These are phyloP conservation scores for Dysmachus trigonus DNA, from an alignment of 2,888 invertebrate species.

Conservation along the genomic window DNA sequence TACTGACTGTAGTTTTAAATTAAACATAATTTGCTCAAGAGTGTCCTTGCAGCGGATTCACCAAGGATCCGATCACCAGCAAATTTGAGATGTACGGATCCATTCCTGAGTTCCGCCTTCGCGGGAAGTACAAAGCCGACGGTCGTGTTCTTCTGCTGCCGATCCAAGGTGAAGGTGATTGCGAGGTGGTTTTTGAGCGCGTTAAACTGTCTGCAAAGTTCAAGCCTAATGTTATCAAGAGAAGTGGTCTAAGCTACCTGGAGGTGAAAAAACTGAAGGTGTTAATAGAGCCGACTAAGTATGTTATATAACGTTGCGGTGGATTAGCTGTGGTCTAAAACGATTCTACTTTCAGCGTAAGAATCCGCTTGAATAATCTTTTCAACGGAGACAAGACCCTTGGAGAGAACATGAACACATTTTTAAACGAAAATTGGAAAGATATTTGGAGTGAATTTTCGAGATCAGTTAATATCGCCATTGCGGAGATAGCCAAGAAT, in stretches of 20 bases:
- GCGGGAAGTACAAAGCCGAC: constrained; percentile 58
- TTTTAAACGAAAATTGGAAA: constrained; percentile 57
- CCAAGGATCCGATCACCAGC: constrained; percentile 52
- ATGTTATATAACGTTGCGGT: not conserved
- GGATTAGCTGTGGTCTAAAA: not conserved
- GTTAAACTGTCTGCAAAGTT: constrained; percentile 13
- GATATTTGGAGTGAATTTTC: constrained; percentile 56
- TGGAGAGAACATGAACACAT: constrained; percentile 53
- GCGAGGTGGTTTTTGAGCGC: constrained; percentile 49
- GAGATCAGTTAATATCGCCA: constrained; percentile 53
- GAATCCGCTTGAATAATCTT: constrained; percentile 54
- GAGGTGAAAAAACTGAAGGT: constrained; percentile 29
- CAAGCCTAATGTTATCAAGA: constrained; percentile 21
- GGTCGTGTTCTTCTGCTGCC: constrained; percentile 62
- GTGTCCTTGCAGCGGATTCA: constrained; percentile 53
- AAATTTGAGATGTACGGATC: constrained; percentile 52
- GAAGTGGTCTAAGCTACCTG: not conserved
- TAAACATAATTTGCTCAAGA: not conserved
- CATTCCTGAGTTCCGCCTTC: constrained; percentile 52
- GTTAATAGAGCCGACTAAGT: constrained; percentile 14
- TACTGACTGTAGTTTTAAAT: not conserved
- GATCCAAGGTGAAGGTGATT: constrained; percentile 58
- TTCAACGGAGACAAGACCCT: constrained; percentile 54
- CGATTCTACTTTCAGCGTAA: constrained; percentile 50
- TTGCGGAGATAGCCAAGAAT: constrained; percentile 48